Conservation (phyloP, 2,797 vertebrate genomes). For the Anniella stebbinsi region DNA sequence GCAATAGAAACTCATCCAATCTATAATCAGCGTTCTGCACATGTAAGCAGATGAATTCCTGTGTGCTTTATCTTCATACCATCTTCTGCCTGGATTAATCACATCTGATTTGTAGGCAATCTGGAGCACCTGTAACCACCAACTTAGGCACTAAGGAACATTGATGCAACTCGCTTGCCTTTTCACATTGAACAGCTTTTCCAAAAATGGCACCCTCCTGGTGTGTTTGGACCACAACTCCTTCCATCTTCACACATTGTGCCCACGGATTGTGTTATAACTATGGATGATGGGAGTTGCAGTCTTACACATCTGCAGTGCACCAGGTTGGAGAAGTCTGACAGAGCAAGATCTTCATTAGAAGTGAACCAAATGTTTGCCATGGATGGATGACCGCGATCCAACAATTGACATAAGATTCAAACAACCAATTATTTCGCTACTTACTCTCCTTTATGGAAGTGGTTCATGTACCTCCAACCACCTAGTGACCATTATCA, state of each 20-base stretch:
- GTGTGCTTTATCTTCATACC: conserved; percentile 38
- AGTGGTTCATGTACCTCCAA: neutral
- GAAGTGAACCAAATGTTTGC: conserved; percentile 1
- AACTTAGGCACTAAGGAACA: neutral
- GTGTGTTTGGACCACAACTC: too few relatives aligned
- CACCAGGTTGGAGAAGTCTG: too few relatives aligned
- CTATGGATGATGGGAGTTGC: too few relatives aligned
- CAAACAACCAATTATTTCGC: neutral
- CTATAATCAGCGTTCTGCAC: conserved; percentile 28
- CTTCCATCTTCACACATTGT: too few relatives aligned
- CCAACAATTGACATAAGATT: neutral
- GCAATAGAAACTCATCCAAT: conserved; percentile 47
- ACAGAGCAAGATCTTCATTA: neutral
- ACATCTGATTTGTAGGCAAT: conserved; percentile 41
- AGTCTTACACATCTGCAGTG: too few relatives aligned
- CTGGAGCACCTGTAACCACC: conserved; percentile 20
- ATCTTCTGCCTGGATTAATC: conserved; percentile 40
- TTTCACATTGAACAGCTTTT: neutral
- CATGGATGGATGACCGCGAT: neutral
- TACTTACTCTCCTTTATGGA: neutral
- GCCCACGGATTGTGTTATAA: too few relatives aligned
- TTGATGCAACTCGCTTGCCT: neutral
- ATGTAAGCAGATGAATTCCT: conserved; percentile 33
- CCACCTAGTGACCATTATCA: neutral
- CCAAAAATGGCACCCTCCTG: too few relatives aligned